phyloP scores from a whole-genome alignment of 2,888 invertebrate species.

The Himalopsyche anomala region DNA sequence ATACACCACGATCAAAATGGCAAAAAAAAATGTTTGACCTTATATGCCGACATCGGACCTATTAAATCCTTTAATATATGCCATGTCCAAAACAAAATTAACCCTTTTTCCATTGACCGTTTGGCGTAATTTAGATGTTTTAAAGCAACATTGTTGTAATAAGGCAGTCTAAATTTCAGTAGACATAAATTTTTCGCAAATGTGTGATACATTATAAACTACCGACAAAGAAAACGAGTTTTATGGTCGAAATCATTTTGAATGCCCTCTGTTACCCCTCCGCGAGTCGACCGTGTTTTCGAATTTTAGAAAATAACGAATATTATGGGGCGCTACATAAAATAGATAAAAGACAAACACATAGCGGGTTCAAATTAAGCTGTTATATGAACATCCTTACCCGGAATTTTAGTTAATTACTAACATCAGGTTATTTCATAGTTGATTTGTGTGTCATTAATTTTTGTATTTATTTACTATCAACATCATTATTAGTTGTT shows the following conservation, averaged over 20 bases:
- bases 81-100: background rate
- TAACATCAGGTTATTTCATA: background rate
- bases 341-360: slow-evolving; percentile 10
- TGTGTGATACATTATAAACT: slow-evolving; percentile 45
- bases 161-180: slow-evolving; percentile 50
- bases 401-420: slow-evolving; percentile 23
- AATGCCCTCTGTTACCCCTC: background rate
- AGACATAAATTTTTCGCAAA: slow-evolving; percentile 54
- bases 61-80: slow-evolving; percentile 15
- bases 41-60: background rate
- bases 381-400: slow-evolving; percentile 7
- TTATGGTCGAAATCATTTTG: slow-evolving; percentile 1
- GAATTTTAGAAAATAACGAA: background rate
- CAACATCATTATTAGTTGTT: background rate
- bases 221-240: slow-evolving; percentile 58
- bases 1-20: background rate
- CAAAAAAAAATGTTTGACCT: background rate
- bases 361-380: background rate
- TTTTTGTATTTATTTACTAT: background rate
- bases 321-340: background rate
- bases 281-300: background rate
- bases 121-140: slow-evolving; percentile 64
- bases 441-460: background rate
- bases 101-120: background rate
- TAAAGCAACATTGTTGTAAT: slow-evolving; percentile 62